Percentiles rank a stretch among this genome's conserved stretches.
Evolutionary conservation across 2,888 invertebrate genomes (phyloP).

Genomic region (Cacoxenus indagator): DNA sequence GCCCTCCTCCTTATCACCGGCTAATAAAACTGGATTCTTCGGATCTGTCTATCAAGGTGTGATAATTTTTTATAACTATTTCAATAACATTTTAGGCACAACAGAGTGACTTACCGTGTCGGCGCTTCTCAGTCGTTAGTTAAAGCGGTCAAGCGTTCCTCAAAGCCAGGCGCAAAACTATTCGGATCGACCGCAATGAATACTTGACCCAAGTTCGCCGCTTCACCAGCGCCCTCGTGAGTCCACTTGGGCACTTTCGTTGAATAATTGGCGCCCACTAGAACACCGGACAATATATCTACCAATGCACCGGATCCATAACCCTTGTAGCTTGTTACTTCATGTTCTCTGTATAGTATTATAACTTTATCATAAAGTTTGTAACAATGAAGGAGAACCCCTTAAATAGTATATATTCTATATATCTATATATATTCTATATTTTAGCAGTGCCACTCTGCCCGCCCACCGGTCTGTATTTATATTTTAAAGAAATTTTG

Average conservation of each 20-base stretch:
- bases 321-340: too few species aligned
- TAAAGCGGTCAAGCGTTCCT: constrained; percentile 35
- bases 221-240: not conserved
- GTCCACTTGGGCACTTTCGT: constrained; percentile 33
- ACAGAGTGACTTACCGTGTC: constrained; percentile 75
- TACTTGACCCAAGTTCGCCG: constrained; percentile 39
- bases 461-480: too few species aligned
- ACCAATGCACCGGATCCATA: constrained; percentile 42
- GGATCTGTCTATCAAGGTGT: constrained; percentile 73
- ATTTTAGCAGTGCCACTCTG: too few species aligned
- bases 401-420: too few species aligned
- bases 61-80: not conserved
- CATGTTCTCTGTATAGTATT: too few species aligned
- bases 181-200: constrained; percentile 43
- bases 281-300: constrained; percentile 43
- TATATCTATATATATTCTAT: too few species aligned
- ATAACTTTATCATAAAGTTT: too few species aligned
- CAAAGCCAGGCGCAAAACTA: constrained; percentile 40
- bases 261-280: constrained; percentile 44
- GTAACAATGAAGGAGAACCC: too few species aligned
- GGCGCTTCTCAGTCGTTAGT: constrained; percentile 77
- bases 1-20: constrained; percentile 87
- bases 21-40: constrained; percentile 79
- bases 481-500: too few species aligned
- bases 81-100: too few species aligned